Base-by-base conservation (phyloP, 2,888 invertebrate species). In the Volucella inanis region DNA sequence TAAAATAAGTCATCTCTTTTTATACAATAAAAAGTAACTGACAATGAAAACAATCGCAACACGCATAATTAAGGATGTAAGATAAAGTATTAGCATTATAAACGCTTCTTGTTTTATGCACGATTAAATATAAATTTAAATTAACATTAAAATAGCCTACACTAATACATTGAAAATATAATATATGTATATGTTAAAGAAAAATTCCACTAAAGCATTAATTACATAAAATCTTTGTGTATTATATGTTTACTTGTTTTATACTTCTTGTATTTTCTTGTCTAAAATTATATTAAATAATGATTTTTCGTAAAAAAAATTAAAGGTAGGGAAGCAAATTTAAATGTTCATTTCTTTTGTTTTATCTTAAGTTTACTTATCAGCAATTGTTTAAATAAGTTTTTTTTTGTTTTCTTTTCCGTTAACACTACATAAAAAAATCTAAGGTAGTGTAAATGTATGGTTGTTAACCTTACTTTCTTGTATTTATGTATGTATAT, bases 141-240 rank as follows among this genome's bases (percentile, higher is more conserved):
- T 14, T 3, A 18, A 79, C 70, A 79, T 55, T 70, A 71, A 75
- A 85, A 80, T 85, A 39, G 18, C 55, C 85, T 85, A 80, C 18
- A 55, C 57, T 71, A 76, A 67, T 61, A 64, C 57, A 74, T 74
- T 83, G 55, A 49, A 68, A 54, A 76, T 18, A 43, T 39, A 50
- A 70, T 52, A 52, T 52, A 31, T 38, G 45, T 64, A 75, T 39
- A 39, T 72, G 49, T 59, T 41, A 55, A 75, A 59, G 72, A 79
- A 80, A 76, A 84, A 80, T 84, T 80, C 76, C 71, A 76, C 80
- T 80, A 85, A 80, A 64, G 47, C 71, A 75, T 74, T 76, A 18
- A 78, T 62, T 71, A 52, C 67, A 61, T 68, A 70, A 62, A 41
- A 43, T 52, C 39, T 64, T 70, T 79, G 79, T 79, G 78, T 84